Evolutionary conservation across 2,113 vertebrate species (phyloP).

Genomic region (Rynchops niger): DNA sequence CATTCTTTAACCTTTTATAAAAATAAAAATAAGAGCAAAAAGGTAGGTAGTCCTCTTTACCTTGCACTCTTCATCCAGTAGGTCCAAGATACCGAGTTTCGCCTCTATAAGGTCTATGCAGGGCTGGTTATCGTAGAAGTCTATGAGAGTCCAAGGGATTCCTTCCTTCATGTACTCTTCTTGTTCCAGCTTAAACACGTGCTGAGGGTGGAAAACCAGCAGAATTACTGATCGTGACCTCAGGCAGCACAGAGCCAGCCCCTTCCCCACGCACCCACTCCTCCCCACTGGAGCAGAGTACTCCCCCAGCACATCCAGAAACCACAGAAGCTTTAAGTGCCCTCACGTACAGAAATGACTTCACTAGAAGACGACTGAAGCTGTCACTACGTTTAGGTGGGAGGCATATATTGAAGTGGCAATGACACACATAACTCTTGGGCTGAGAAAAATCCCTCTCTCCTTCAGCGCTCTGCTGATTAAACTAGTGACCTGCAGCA

Average conservation of each 20-base stretch:
- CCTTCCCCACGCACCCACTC: fast-evolving
- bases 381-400: not conserved
- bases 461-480: not conserved
- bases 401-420: not conserved
- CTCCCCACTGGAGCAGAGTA: not conserved
- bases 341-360: not conserved
- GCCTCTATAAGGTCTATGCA: constrained; percentile 97
- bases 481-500: not conserved
- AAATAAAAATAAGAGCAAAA: fast-evolving
- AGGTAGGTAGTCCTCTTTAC: constrained; percentile 55
- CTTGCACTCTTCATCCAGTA: constrained; percentile 96
- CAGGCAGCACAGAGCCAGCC: not conserved
- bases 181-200: constrained; percentile 96
- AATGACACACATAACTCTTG: not conserved
- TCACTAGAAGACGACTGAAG: not conserved
- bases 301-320: not conserved
- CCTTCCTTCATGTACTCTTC: constrained; percentile 96
- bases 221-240: not conserved
- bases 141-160: constrained; percentile 95
- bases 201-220: constrained; percentile 70
- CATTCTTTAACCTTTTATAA: not conserved
- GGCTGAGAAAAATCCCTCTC: not conserved
- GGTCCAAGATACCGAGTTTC: constrained; percentile 90
- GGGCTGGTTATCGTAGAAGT: constrained; percentile 94
- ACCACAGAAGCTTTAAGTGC: not conserved